Percentiles rank a stretch among this genome's conserved stretches.
These are phyloP conservation scores for Podarcis cretensis DNA, from an alignment of 2,113 vertebrate species.

Conservation along the genomic window DNA sequence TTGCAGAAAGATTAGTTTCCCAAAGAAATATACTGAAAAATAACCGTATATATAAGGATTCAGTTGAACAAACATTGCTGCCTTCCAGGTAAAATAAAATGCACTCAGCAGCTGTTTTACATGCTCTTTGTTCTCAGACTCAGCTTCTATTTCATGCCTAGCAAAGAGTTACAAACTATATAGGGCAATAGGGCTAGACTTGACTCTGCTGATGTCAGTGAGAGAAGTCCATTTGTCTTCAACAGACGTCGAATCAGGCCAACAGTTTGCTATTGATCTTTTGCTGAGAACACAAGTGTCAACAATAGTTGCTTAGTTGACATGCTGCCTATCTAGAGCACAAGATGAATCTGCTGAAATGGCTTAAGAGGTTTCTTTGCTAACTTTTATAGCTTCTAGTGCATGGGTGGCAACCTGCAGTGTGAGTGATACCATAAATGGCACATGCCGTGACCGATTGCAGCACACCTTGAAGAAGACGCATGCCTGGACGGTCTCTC, in stretches of 20 bases:
- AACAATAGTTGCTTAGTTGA: accelerated
- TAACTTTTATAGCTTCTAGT: not conserved
- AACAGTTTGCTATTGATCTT: not conserved
- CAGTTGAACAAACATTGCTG: conserved; percentile 15
- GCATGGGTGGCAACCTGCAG: not conserved
- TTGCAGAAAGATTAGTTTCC: conserved; percentile 32
- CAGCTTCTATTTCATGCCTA: not conserved
- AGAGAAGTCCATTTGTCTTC: conserved; percentile 1
- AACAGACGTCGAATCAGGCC: not conserved
- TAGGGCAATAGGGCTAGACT: not conserved
- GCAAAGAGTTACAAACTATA: conserved; percentile 3
- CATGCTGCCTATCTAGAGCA: not conserved
- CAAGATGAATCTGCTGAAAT: not conserved
- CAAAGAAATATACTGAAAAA: conserved; percentile 34
- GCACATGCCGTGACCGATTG: too few species aligned
- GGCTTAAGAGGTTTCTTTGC: not conserved
- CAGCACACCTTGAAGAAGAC: not conserved
- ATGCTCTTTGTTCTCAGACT: not conserved
- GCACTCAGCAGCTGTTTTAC: not conserved
- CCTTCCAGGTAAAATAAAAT: not conserved
- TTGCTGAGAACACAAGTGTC: not conserved
- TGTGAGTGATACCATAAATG: too few species aligned
- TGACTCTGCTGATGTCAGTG: not conserved
- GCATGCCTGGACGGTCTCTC: too few species aligned
- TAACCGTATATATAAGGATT: conserved; percentile 20